Base-by-base conservation (phyloP, 92 coral and sea anemone species). In the Actinostola sp. region DNA sequence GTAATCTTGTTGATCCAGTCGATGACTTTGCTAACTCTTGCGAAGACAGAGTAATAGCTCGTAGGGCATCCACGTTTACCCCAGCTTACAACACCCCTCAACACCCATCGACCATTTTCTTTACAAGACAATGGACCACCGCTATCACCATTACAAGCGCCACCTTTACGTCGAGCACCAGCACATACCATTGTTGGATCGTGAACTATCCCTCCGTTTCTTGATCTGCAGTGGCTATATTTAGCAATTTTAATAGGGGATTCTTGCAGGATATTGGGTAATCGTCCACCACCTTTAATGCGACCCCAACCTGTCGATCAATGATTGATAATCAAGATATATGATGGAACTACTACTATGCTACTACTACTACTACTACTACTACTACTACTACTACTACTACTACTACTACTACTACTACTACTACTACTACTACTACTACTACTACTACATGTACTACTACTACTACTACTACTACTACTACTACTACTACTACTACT, bases 71-170 rank as follows among this genome's bases (percentile, higher is more conserved):
- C 48, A 26, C 13, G 56, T 10, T 33, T 30, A 19, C 44, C 74
- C 74, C 74, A 68, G 57, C 74, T 68, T 9, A 42, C 38, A 3
- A 68, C 46, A 32, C 74, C 74, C 4, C 74, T 44, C 8, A 68
- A 45, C 31, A 68, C 74, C 61, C 61, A 68, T 20, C 43, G 38
- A 33, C 32, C 48, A 30, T 41, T 56, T 8, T 68, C 74, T 0
- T 15, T 30, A 19, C 74, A 68, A 15, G 74, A 27, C 31, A 68
- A 32, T 21, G 74, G 74, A 9, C 74, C 74, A 25, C 74, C 74
- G 28, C 74, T 68, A 2, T 68, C 74, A 17, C 62, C 74, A 31
- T 68, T 42, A 34, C 74, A 68, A 24, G 38, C 57, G 4, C 66
- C 66, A 17, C 48, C 43, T 29, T 24, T 30, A 51, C 62, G 32